Evolutionary conservation across 2,888 invertebrate species (phyloP).

Genomic region (Hoplodrina ambigua): DNA sequence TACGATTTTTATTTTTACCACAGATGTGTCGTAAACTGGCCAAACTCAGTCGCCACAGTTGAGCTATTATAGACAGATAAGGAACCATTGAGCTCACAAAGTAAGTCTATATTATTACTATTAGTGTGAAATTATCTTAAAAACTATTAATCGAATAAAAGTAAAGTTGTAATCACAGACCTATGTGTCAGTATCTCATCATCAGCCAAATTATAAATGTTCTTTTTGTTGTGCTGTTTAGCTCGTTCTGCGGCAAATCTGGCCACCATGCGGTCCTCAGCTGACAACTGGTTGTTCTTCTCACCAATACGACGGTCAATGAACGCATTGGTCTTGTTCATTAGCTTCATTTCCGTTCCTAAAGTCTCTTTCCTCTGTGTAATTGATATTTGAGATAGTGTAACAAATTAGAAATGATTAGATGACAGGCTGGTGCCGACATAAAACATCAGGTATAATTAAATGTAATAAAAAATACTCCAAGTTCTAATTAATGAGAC

Average conservation of each 20-base stretch:
- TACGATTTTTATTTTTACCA: no score
- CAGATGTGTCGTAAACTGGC: no score
- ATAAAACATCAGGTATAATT: no score
- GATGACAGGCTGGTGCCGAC: not conserved
- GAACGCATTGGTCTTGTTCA: slow-evolving; percentile 96
- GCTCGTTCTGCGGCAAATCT: slow-evolving; percentile 95
- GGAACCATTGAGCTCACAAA: no score
- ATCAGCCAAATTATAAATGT: slow-evolving; percentile 96
- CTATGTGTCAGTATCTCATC: slow-evolving; percentile 97
- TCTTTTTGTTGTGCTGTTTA: slow-evolving; percentile 91
- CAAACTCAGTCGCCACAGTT: no score
- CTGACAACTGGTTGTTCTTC: slow-evolving; percentile 91
- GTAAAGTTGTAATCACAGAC: no score
- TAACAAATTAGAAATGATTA: not conserved
- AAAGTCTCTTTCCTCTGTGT: slow-evolving; percentile 95
- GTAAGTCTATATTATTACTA: not conserved
- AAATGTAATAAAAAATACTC: no score
- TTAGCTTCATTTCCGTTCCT: slow-evolving; percentile 95
- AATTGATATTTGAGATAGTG: not conserved
- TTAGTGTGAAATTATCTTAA: no score
- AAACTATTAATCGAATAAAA: no score
- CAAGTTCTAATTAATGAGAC: no score
- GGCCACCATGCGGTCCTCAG: slow-evolving; percentile 95
- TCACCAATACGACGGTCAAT: slow-evolving; percentile 97
- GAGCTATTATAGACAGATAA: no score